These are phyloP conservation scores for Conus ventricosus DNA, from an alignment of 1,140 invertebrate species.

Conservation along the genomic window DNA sequence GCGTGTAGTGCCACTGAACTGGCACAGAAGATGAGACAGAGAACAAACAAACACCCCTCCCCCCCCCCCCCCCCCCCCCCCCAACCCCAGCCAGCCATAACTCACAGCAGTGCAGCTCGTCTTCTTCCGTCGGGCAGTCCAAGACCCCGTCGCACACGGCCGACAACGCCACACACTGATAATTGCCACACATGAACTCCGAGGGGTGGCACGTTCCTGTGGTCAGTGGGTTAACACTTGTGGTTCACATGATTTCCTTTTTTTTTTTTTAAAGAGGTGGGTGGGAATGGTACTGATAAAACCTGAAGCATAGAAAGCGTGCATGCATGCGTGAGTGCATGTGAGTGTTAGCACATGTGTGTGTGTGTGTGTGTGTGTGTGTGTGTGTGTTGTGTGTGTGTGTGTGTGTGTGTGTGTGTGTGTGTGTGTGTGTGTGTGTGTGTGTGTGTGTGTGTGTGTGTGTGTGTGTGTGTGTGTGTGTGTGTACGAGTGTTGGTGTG, in stretches of 20 bases:
- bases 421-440: background rate
- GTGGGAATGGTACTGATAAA: too few species aligned
- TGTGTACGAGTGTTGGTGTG: background rate
- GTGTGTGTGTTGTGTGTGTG: background rate
- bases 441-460: background rate
- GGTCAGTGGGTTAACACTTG: background rate
- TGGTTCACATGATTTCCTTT: too few species aligned
- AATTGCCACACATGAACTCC: conserved; percentile 38
- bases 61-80: too few species aligned
- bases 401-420: background rate
- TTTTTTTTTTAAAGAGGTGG: too few species aligned
- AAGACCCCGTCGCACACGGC: conserved; percentile 55
- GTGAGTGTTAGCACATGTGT: too few species aligned
- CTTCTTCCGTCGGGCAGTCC: conserved; percentile 52
- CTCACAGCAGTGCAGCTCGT: conserved; percentile 60
- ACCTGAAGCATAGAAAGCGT: too few species aligned
- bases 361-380: too few species aligned
- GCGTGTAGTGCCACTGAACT: too few species aligned
- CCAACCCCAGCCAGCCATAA: background rate
- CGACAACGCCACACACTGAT: conserved; percentile 47
- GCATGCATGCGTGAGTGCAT: too few species aligned
- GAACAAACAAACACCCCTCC: too few species aligned
- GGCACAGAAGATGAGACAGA: too few species aligned
- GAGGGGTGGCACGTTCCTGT: background rate
- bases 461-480: background rate